phyloP scores from a whole-genome alignment of 2,113 vertebrate species.

The Oncorhynchus masou region DNA sequence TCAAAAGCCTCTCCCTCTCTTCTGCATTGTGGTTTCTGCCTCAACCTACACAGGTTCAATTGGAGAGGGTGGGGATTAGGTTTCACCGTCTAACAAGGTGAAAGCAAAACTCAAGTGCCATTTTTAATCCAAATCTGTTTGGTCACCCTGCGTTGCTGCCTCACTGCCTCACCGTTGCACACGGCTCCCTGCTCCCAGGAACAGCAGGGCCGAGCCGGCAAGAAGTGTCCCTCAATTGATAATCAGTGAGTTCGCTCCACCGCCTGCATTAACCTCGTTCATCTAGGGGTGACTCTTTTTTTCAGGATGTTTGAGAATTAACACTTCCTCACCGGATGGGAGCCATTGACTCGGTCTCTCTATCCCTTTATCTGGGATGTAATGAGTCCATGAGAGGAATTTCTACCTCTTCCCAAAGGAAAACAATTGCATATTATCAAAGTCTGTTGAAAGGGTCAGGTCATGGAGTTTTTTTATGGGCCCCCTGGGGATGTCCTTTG shows the following conservation, averaged over 20 bases:
- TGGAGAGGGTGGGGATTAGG: slow-evolving; percentile 5
- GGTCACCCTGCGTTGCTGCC: slow-evolving; percentile 35
- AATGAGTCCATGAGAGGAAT: slow-evolving; percentile 41
- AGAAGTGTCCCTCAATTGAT: slow-evolving; percentile 39
- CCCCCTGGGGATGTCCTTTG: slow-evolving; percentile 43
- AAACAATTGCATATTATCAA: slow-evolving; percentile 61
- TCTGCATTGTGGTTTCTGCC: slow-evolving; percentile 8
- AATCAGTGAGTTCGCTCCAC: slow-evolving; percentile 48
- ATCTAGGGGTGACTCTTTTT: slow-evolving; percentile 44
- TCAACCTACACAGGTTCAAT: neutral
- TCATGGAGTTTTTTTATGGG: slow-evolving; percentile 35
- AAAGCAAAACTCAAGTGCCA: slow-evolving; percentile 27
- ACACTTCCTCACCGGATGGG: slow-evolving; percentile 28
- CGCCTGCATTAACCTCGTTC: slow-evolving; percentile 66
- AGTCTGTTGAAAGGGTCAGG: slow-evolving; percentile 45
- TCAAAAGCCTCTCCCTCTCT: neutral
- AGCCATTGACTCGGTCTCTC: slow-evolving; percentile 31
- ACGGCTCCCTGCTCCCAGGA: slow-evolving; percentile 14
- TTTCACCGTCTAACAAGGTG: slow-evolving; percentile 8
- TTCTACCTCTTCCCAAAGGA: slow-evolving; percentile 32
- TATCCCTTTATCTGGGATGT: slow-evolving; percentile 29
- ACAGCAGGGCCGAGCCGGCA: slow-evolving; percentile 38
- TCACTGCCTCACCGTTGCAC: slow-evolving; percentile 25
- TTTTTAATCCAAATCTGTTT: slow-evolving; percentile 41
- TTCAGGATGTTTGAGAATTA: slow-evolving; percentile 16